Evolutionary conservation across 2,888 invertebrate species (phyloP).

Genomic region (Argyresthia goedartella): DNA sequence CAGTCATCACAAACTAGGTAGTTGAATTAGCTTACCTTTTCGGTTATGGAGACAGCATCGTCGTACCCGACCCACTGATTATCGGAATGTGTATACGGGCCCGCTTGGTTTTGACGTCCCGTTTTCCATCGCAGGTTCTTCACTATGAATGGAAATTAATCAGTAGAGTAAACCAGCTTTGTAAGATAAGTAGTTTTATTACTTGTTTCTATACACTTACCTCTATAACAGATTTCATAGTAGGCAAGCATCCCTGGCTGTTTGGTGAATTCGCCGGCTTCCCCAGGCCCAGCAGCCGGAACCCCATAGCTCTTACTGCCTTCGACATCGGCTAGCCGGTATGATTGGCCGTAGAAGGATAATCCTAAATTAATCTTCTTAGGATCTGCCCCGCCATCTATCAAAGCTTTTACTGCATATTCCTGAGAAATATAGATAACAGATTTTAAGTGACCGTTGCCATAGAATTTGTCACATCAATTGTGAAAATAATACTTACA

Average conservation of each 20-base stretch:
- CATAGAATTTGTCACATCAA: neutral
- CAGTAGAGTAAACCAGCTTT: no score
- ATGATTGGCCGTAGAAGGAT: constrained; percentile 91
- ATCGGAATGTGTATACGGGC: constrained; percentile 82
- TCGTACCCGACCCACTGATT: constrained; percentile 95
- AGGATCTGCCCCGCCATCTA: constrained; percentile 80
- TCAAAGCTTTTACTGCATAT: constrained; percentile 83
- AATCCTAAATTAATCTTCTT: constrained; percentile 85
- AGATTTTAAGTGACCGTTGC: neutral
- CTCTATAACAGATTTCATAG: constrained; percentile 85
- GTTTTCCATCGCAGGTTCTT: constrained; percentile 77
- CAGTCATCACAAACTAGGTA: neutral
- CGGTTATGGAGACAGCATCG: constrained; percentile 80
- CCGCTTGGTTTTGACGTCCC: constrained; percentile 72
- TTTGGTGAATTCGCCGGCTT: constrained; percentile 83
- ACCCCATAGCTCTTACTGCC: constrained; percentile 68
- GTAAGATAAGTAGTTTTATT: no score
- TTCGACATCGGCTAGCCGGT: constrained; percentile 69
- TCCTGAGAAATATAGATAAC: constrained; percentile 63
- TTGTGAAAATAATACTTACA: constrained; percentile 55
- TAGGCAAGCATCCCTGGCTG: constrained; percentile 91
- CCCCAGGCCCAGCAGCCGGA: constrained; percentile 80
- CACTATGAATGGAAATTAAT: constrained; percentile 39
- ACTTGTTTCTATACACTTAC: constrained; percentile 19
- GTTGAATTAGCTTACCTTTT: constrained; percentile 66